These are phyloP conservation scores for Vanessa atalanta DNA, from an alignment of 1,140 invertebrate genomes.

Conservation along the genomic window DNA sequence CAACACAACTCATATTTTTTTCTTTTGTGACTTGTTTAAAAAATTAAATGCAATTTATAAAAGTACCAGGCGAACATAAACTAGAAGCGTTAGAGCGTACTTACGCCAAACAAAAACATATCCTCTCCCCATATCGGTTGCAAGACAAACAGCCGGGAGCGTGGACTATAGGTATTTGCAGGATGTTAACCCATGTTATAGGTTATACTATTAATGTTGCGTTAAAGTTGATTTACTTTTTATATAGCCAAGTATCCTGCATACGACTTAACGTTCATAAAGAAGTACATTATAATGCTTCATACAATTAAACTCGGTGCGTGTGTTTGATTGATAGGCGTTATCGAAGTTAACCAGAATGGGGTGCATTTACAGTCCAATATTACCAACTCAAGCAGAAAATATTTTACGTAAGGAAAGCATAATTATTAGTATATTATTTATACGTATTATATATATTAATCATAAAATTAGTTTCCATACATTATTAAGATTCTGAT, in stretches of 20 bases:
- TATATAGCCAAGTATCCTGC: not conserved
- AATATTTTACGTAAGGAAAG: not conserved
- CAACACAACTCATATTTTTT: not conserved
- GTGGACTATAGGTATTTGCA: constrained; percentile 39
- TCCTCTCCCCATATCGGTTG: constrained; percentile 45
- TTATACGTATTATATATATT: too few relatives aligned
- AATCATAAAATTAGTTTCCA: too few relatives aligned
- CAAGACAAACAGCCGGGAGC: constrained; percentile 43
- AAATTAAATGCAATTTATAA: constrained; percentile 18
- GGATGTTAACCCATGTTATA: constrained; percentile 29
- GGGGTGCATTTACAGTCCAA: constrained; percentile 8
- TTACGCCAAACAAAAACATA: constrained; percentile 47
- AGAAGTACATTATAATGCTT: not conserved
- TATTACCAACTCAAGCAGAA: not conserved
- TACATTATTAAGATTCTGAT: too few relatives aligned
- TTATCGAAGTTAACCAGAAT: constrained; percentile 15
- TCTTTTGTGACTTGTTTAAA: not conserved
- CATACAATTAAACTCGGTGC: constrained; percentile 11
- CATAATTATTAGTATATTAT: too few relatives aligned
- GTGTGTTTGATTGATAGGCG: constrained; percentile 36
- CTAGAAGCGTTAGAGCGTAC: constrained; percentile 43
- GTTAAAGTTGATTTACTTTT: constrained; percentile 18
- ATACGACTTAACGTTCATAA: not conserved
- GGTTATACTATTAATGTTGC: constrained; percentile 34
- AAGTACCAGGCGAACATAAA: constrained; percentile 31